Conservation (phyloP, 1,140 invertebrate genomes). For the Sminthurinus signatus region DNA sequence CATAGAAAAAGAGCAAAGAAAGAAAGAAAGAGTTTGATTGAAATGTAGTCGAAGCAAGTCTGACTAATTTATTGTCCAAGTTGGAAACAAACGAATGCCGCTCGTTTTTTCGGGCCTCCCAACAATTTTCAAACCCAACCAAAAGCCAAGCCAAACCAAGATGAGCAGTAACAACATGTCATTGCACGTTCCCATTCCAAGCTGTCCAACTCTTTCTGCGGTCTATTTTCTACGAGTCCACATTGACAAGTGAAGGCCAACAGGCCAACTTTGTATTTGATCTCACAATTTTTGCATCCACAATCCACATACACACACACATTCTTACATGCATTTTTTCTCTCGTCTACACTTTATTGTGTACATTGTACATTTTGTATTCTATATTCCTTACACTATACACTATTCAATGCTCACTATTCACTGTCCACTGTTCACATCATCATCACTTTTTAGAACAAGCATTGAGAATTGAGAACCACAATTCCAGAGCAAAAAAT, state of each 20-base stretch:
- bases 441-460: slow-evolving; percentile 4
- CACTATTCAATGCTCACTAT: too few relatives aligned
- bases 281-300: slow-evolving; percentile 21
- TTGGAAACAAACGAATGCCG: slow-evolving; percentile 34
- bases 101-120: slow-evolving; percentile 35
- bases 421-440: not conserved
- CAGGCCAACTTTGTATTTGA: slow-evolving; percentile 7
- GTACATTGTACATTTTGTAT: too few relatives aligned
- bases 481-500: too few relatives aligned
- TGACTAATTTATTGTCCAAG: slow-evolving; percentile 38
- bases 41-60: slow-evolving; percentile 35
- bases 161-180: too few relatives aligned
- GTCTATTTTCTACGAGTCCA: slow-evolving; percentile 21
- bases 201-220: too few relatives aligned
- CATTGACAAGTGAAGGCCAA: slow-evolving; percentile 32
- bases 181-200: slow-evolving; percentile 22
- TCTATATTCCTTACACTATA: too few relatives aligned
- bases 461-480: too few relatives aligned
- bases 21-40: slow-evolving; percentile 19
- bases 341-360: too few relatives aligned
- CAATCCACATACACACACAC: too few relatives aligned
- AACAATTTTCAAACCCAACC: slow-evolving; percentile 18
- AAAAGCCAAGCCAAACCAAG: too few relatives aligned
- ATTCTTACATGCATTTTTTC: too few relatives aligned
- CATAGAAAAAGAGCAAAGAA: not conserved